phyloP scores from a whole-genome alignment of 64 coral and sea anemone genomes.

The Astreopora myriophthalma region DNA sequence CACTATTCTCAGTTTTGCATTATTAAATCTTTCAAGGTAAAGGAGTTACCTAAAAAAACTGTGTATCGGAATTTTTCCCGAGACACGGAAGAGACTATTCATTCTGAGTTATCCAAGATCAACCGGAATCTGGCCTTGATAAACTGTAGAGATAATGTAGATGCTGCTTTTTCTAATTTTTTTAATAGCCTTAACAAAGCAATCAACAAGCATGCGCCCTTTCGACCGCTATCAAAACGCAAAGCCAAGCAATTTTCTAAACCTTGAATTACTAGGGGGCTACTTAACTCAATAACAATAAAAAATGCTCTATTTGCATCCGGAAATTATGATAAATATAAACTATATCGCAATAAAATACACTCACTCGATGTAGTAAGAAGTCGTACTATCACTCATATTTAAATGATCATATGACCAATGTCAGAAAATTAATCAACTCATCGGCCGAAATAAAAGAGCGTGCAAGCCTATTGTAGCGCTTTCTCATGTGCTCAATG shows the following conservation, averaged over 20 bases:
- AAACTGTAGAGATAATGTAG: background rate
- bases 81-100: background rate
- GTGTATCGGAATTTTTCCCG: background rate
- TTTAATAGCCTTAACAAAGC: slow-evolving; percentile 29
- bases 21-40: no score
- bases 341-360: slow-evolving; percentile 37
- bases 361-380: slow-evolving; percentile 18
- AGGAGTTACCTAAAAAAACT: background rate
- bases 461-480: background rate
- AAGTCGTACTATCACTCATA: background rate
- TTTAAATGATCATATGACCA: slow-evolving; percentile 17
- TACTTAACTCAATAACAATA: slow-evolving; percentile 16
- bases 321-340: slow-evolving; percentile 40
- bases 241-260: slow-evolving; percentile 43
- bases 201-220: slow-evolving; percentile 38
- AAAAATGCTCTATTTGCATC: slow-evolving; percentile 34
- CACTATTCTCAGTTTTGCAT: no score
- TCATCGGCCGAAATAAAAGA: background rate
- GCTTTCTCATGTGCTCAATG: background rate
- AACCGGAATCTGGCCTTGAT: background rate
- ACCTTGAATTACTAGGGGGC: slow-evolving; percentile 40
- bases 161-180: slow-evolving; percentile 18
- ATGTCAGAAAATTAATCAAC: slow-evolving; percentile 39
- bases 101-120: no score
- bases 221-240: slow-evolving; percentile 19